A percentile compares a stretch with the other conserved stretches of the same genome.
These are phyloP conservation scores for Rhea americana DNA, from an alignment of 2,113 vertebrate genomes.

Conservation along the genomic window DNA sequence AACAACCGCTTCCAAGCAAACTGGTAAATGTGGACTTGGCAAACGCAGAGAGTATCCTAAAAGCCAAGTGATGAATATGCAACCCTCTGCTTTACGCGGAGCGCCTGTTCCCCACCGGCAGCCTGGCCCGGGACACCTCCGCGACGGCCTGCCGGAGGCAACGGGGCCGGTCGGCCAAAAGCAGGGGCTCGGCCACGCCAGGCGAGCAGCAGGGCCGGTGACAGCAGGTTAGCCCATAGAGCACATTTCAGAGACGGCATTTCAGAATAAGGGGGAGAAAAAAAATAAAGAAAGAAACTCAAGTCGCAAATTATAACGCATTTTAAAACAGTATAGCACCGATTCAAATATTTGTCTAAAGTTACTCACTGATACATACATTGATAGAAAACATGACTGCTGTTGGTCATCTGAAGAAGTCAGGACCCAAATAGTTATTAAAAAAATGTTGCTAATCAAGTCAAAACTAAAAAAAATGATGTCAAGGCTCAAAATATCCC, in stretches of 20 bases:
- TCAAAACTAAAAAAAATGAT: not conserved
- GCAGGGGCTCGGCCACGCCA: not conserved
- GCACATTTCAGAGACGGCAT: not conserved
- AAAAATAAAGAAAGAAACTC: too few relatives aligned
- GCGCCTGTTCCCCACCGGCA: not conserved
- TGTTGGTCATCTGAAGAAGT: not conserved
- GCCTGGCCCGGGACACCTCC: not conserved
- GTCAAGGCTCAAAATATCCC: not conserved
- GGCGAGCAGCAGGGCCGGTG: not conserved
- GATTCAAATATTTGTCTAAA: not conserved
- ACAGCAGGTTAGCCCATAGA: not conserved
- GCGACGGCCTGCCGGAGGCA: not conserved
- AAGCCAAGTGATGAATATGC: not conserved
- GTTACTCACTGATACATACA: not conserved
- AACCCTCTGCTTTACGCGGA: accelerated
- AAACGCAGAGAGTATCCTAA: not conserved
- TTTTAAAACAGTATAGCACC: not conserved
- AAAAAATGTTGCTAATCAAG: not conserved
- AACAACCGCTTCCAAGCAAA: not conserved
- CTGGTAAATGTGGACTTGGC: accelerated
- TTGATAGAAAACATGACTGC: not conserved
- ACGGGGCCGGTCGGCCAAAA: not conserved
- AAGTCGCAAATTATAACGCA: not conserved
- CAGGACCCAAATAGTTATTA: not conserved
- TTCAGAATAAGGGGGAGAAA: not conserved